Evolutionary conservation across 35 echinoderm and acorn worm species (phyloP).

Genomic region (Ptychodera flava): DNA sequence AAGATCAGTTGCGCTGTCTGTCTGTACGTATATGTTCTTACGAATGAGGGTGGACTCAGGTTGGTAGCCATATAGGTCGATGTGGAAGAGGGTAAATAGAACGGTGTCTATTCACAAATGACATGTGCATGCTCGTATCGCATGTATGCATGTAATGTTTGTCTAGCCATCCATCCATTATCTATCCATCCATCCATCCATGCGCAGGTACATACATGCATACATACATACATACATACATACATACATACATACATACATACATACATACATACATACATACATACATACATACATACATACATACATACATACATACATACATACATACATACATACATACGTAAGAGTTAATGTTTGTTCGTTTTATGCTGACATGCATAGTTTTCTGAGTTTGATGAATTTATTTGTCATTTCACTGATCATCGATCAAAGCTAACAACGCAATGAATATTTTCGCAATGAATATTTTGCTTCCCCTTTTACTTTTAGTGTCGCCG

Average conservation of each 20-base stretch:
- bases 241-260: neutral
- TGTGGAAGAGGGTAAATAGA: too few species aligned
- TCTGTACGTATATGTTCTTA: too few species aligned
- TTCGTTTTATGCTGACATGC: too few species aligned
- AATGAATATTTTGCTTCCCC: neutral
- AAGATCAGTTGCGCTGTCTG: too few species aligned
- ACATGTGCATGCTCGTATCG: too few species aligned
- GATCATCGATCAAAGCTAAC: neutral
- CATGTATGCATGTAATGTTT: too few species aligned
- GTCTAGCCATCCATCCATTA: too few species aligned
- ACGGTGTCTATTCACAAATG: too few species aligned
- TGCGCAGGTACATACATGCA: neutral
- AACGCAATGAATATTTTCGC: neutral
- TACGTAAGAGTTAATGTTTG: neutral
- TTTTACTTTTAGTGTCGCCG: neutral
- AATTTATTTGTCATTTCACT: neutral
- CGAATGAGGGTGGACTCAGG: too few species aligned
- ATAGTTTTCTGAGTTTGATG: neutral
- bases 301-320: neutral
- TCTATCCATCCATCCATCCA: too few species aligned
- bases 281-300: neutral
- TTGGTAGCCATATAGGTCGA: too few species aligned
- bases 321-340: neutral
- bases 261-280: neutral
- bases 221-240: neutral